Conservation (phyloP, 2,888 invertebrate genomes). For the Incurvaria masculella region DNA sequence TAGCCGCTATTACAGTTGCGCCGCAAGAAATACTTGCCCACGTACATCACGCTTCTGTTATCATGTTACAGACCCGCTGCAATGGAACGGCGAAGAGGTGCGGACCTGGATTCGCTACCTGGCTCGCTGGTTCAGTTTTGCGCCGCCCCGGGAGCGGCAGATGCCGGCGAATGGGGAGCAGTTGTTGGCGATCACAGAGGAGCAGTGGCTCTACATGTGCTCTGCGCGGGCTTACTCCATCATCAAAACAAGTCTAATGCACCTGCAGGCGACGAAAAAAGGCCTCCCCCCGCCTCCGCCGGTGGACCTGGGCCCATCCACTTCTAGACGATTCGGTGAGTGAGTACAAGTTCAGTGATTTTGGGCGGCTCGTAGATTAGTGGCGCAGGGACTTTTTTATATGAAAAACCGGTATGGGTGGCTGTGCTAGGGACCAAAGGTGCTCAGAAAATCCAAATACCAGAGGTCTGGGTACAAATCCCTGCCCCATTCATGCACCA, state of each 20-base stretch:
- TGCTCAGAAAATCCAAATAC: no score
- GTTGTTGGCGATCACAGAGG: slow-evolving; percentile 52
- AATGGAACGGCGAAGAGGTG: slow-evolving; percentile 50
- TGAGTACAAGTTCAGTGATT: background rate
- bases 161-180: slow-evolving; percentile 44
- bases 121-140: slow-evolving; percentile 44
- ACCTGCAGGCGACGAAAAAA: slow-evolving; percentile 43
- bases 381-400: no score
- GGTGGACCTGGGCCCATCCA: slow-evolving; percentile 35
- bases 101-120: slow-evolving; percentile 53
- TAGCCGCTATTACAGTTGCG: no score
- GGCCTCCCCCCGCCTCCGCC: slow-evolving; percentile 49
- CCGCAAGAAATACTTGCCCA: no score
- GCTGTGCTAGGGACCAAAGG: no score
- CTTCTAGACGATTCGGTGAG: slow-evolving; percentile 13
- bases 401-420: no score
- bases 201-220: slow-evolving; percentile 44
- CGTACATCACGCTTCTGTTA: no score
- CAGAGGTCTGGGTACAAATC: no score
- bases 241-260: slow-evolving; percentile 47
- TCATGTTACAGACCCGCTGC: slow-evolving; percentile 43
- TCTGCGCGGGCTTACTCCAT: slow-evolving; percentile 46
- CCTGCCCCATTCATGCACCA: no score
- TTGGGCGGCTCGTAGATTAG: no score
- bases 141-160: slow-evolving; percentile 39